Base-by-base conservation (phyloP, 2,113 vertebrate genomes). In the Pollimyrus isidori region DNA sequence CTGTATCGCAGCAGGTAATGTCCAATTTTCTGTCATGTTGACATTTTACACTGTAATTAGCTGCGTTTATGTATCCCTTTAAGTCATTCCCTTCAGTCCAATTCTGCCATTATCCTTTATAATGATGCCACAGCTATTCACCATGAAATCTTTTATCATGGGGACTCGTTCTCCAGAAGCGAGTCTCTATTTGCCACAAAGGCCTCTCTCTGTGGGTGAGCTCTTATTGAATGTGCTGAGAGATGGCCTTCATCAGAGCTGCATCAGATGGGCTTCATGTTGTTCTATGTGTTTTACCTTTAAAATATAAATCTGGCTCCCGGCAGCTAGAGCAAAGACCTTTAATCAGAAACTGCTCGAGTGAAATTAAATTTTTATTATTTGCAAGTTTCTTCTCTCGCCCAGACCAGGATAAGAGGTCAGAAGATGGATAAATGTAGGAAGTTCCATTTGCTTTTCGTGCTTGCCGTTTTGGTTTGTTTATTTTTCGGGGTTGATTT, bases 41-140 rank as follows among this genome's bases (percentile, higher is more conserved):
- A 89, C 87, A 90, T 90, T 56, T 90, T 85, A 85, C 50, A 48
- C 53, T 19, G 69, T 90, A 88, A 90, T 89, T 88, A 90, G 65
- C 53, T 89, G 80, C 49, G 7, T 86, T 46, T 35, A 26, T 87
- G 73, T 21, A 82, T 86, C 65, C 76, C 45, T 50, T 85, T 80
- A 52, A 56, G 35, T 73, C 86, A 10, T 80, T 82, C 76, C 87
- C 53, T 86, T 48, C 45, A 48, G 30, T 84, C 17, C 35, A 30
- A 35, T 52, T 73, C 56, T 88, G 39, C n/a, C 50, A 46, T 89
- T 89, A 73, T 17, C 86, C 39, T 88, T 42, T 23, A 0, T 76
- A 88, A 88, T 50, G 69, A 76, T 50, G 11, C 45, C 21, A 65
- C 56, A 13, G 39, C 87, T 35, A 65, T 35, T 76, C 30, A 21